Percentiles rank a stretch among this genome's conserved stretches.
Conservation (phyloP, 2,113 vertebrate genomes). For the Lamprologus callipterus region DNA sequence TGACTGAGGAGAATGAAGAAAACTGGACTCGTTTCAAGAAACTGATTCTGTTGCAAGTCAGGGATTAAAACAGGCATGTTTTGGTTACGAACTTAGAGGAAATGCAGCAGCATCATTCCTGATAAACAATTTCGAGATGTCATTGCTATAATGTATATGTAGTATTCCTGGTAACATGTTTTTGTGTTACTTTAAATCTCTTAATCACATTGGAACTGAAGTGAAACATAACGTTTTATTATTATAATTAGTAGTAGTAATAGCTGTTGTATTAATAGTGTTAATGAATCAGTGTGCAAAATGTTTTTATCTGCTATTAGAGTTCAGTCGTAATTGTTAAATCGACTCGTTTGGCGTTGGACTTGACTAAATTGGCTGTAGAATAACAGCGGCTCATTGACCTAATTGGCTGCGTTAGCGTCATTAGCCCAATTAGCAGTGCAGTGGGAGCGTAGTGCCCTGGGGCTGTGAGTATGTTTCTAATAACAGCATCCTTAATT, state of each 20-base stretch:
- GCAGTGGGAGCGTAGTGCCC: neutral
- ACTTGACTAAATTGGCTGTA: neutral
- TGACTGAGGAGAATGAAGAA: neutral
- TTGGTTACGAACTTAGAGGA: neutral
- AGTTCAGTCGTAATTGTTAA: neutral
- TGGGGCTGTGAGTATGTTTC: neutral
- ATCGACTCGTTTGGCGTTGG: neutral
- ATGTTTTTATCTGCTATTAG: neutral
- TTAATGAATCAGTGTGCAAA: neutral
- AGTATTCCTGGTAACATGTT: neutral
- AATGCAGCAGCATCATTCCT: neutral
- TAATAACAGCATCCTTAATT: neutral
- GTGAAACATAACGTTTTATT: neutral
- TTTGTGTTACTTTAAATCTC: neutral
- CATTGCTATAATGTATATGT: neutral
- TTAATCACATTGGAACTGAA: neutral
- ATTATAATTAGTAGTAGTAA: neutral
- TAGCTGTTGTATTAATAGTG: neutral
- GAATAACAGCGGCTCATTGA: neutral
- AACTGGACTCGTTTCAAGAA: neutral
- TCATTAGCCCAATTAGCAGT: neutral
- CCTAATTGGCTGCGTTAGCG: neutral
- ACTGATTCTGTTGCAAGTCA: neutral
- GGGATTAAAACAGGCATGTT: neutral
- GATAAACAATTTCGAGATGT: neutral